Percentiles rank a stretch among this genome's conserved stretches.
These are phyloP conservation scores for Lasioglossum baleicum DNA, from an alignment of 1,140 invertebrate genomes.

Conservation along the genomic window DNA sequence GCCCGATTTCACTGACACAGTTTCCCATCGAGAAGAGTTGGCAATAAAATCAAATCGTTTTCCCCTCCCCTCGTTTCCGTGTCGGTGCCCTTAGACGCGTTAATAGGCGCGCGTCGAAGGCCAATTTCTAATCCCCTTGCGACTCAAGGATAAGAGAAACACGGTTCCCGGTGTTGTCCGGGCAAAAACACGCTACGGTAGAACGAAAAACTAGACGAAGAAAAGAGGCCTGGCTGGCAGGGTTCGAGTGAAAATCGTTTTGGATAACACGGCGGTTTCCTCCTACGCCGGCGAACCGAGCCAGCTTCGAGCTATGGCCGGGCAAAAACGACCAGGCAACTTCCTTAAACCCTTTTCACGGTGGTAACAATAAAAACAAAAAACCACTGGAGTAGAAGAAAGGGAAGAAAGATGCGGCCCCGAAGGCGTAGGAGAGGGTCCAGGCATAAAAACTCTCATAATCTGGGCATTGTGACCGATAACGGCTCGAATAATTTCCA, in stretches of 20 bases:
- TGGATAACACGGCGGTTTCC: slow-evolving; percentile 38
- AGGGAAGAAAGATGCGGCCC: not conserved
- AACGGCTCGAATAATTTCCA: slow-evolving; percentile 53
- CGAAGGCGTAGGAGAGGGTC: slow-evolving; percentile 1
- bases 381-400: not conserved
- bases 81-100: slow-evolving; percentile 32
- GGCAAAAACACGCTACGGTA: slow-evolving; percentile 28
- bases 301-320: not conserved
- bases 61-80: slow-evolving; percentile 27
- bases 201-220: slow-evolving; percentile 41
- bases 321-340: slow-evolving; percentile 36
- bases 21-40: slow-evolving; percentile 17
- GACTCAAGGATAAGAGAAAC: slow-evolving; percentile 72
- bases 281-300: slow-evolving; percentile 25
- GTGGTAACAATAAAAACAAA: slow-evolving; percentile 37
- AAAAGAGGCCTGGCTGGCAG: slow-evolving; percentile 19
- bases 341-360: slow-evolving; percentile 45
- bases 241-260: slow-evolving; percentile 44
- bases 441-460: slow-evolving; percentile 49
- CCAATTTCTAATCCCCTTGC: slow-evolving; percentile 75
- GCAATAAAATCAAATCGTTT: slow-evolving; percentile 54
- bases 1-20: slow-evolving; percentile 43
- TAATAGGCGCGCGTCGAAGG: slow-evolving; percentile 50
- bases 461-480: slow-evolving; percentile 51
- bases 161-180: slow-evolving; percentile 48